Evolutionary conservation across 2,888 invertebrate genomes (phyloP).

Genomic region (Rotaria magnacalcarata): DNA sequence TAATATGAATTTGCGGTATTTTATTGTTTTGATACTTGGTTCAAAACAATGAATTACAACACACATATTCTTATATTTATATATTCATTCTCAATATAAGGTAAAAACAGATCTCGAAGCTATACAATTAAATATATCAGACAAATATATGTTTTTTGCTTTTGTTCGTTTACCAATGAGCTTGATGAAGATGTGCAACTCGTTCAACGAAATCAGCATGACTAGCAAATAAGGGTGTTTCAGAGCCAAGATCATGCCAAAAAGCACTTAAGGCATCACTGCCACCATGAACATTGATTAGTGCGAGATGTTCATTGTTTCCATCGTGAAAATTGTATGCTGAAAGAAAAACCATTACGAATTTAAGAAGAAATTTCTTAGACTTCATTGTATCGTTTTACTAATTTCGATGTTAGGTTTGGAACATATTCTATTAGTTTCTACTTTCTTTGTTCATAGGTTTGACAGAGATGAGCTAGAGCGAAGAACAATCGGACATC

Average conservation of each 20-base stretch:
- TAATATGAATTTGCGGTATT: too few relatives aligned
- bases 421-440: too few relatives aligned
- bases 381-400: too few relatives aligned
- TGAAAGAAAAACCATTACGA: too few relatives aligned
- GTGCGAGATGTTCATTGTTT: constrained; percentile 66
- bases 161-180: constrained; percentile 66
- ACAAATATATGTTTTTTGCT: background rate
- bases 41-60: background rate
- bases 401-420: too few relatives aligned
- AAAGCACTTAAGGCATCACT: constrained; percentile 68
- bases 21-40: background rate
- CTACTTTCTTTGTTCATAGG: too few relatives aligned
- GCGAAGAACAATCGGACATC: too few relatives aligned
- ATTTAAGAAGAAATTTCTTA: too few relatives aligned
- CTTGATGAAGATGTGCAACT: constrained; percentile 66
- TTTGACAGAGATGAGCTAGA: too few relatives aligned
- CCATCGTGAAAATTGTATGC: constrained; percentile 62
- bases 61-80: background rate
- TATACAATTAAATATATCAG: background rate
- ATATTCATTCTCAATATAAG: background rate
- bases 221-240: constrained; percentile 77
- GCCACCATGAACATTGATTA: constrained; percentile 74
- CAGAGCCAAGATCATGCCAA: constrained; percentile 38
- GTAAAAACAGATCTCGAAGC: background rate
- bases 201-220: constrained; percentile 73